Evolutionary conservation across 2,797 vertebrate species (phyloP).

Genomic region (Ceryle rudis): DNA sequence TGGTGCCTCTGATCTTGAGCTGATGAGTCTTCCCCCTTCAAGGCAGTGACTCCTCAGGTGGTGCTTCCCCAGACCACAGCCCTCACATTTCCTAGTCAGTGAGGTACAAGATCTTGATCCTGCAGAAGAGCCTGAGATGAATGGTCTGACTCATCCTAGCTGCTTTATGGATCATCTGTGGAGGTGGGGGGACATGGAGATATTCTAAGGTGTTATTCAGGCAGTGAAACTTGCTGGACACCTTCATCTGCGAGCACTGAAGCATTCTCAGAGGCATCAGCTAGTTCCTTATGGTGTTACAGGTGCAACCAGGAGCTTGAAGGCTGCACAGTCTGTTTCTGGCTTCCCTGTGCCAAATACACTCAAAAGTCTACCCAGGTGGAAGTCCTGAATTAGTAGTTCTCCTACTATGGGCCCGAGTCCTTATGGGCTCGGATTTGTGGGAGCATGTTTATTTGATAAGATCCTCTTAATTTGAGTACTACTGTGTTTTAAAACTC

Average conservation of each 20-base stretch:
- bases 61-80: neutral
- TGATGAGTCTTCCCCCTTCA: neutral
- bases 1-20: neutral
- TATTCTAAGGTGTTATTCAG: fast-evolving
- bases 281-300: fast-evolving
- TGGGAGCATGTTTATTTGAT: neutral
- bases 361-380: fast-evolving
- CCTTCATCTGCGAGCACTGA: neutral
- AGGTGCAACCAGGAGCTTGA: neutral
- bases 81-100: fast-evolving
- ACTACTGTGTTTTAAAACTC: neutral
- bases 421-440: neutral
- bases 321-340: neutral
- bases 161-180: fast-evolving
- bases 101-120: neutral
- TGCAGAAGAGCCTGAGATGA: no score
- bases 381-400: neutral
- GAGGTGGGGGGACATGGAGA: neutral
- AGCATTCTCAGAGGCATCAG: fast-evolving
- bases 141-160: fast-evolving
- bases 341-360: neutral
- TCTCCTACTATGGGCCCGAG: fast-evolving
- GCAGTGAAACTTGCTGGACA: fast-evolving
- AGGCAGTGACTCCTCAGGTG: neutral
- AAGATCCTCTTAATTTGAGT: neutral